Base-by-base conservation (phyloP, 2,113 vertebrate species). In the Hylia prasina region DNA sequence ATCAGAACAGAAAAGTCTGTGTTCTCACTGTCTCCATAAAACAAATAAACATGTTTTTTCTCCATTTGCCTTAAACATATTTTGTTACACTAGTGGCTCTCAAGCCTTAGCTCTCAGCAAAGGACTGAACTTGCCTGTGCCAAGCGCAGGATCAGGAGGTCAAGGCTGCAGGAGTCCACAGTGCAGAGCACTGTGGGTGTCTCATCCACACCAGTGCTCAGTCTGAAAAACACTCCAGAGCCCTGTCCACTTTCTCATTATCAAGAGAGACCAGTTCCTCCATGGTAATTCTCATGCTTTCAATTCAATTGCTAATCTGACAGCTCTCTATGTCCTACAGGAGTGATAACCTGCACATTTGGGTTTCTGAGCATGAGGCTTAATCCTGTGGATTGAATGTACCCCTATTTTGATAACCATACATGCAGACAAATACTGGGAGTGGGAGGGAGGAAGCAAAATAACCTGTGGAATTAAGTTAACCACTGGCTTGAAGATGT, bases 131-230 rank as follows among this genome's bases (percentile, higher is more conserved):
- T 63, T 3, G 2, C 15, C 39, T 54, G 25, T 57, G 60, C 72
- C 44, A 45, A 78, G 47, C 0, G 0, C 18, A 7, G 53, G 44
- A 66, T 33, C 0, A 0, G 31, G 25, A 65, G n/a, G 13, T 60
- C 10, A 11, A 64, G 65, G 69, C 48, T 79, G 42, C 20, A 45
- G 73, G 54, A 11, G 5, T n/a, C 1, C 1, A 50, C 2, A 1
- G 22, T 21, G 39, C 37, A 50, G 42, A 47, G 22, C 39, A 40
- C 18, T 82, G 81, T 1, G 6, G 9, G 35, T 15, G 3, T 53
- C 42, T 69, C 15, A 23, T 47, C 48, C 35, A 45, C 23, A 13
- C 33, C 1, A 0, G 15, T 64, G 10, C 20, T 85, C 57, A 70
- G 40, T 16, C 40, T 35, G 78, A 73, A 18, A 65, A 69, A 54